Conservation (phyloP, 1,140 invertebrate species). For the Zaprionus nigranus region DNA sequence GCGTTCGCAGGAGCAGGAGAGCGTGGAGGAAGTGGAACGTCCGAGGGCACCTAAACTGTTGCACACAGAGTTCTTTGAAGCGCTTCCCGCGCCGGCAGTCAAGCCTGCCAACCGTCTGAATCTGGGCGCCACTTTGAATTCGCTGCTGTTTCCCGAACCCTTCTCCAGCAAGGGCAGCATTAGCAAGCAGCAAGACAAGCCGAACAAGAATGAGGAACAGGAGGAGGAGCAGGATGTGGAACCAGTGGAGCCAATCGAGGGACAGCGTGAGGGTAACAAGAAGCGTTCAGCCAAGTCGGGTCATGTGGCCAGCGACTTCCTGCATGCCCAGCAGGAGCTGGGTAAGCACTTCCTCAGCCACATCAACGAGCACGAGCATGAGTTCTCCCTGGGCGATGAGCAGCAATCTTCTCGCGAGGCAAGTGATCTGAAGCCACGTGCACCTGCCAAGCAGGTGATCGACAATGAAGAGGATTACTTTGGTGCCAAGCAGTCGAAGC, state of each 20-base stretch:
- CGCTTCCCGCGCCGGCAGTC: conserved; percentile 41
- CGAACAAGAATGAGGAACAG: conserved; percentile 7
- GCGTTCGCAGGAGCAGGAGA: conserved; percentile 30
- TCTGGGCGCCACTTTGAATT: conserved; percentile 66
- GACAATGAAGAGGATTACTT: conserved; percentile 47
- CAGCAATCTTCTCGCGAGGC: conserved; percentile 16
- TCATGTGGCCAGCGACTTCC: conserved; percentile 61
- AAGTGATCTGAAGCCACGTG: neutral
- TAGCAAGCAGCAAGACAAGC: conserved; percentile 36
- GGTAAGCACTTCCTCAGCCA: conserved; percentile 71
- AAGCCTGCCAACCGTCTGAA: conserved; percentile 48
- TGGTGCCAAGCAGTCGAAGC: conserved; percentile 9
- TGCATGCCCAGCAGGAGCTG: conserved; percentile 66
- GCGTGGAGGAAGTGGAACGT: conserved; percentile 12
- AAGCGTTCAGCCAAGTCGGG: conserved; percentile 42
- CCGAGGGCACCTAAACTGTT: conserved; percentile 44
- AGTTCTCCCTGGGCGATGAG: conserved; percentile 48
- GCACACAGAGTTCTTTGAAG: conserved; percentile 77
- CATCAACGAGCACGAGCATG: conserved; percentile 60
- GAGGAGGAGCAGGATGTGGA: conserved; percentile 40
- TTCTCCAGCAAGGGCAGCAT: conserved; percentile 62
- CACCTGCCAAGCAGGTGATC: neutral
- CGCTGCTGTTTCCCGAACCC: conserved; percentile 73
- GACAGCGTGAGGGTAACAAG: conserved; percentile 17
- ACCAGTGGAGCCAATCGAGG: conserved; percentile 48